phyloP scores from a whole-genome alignment of 2,888 invertebrate species.

The Orchesella flavescens region DNA sequence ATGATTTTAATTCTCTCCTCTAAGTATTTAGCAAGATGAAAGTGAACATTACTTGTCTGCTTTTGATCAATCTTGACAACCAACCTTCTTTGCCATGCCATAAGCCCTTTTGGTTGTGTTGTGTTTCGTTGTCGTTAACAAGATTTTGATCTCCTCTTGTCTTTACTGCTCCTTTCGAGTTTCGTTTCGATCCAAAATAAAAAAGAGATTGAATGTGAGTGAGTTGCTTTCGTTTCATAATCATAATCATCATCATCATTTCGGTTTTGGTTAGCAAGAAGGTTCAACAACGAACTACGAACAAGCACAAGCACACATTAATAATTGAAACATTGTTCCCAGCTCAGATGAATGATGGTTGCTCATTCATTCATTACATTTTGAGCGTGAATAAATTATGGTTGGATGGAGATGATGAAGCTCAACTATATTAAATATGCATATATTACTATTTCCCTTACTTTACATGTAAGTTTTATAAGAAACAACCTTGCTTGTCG shows the following conservation, averaged over 20 bases:
- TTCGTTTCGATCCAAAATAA: conserved; percentile 10
- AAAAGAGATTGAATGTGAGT: neutral
- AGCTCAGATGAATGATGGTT: neutral
- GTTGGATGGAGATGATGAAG: no score
- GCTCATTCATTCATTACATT: conserved; percentile 22
- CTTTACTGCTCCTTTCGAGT: neutral
- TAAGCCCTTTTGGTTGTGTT: conserved; percentile 17
- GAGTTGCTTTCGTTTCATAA: conserved; percentile 1
- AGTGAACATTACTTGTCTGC: neutral
- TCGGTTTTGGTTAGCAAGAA: neutral
- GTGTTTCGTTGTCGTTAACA: conserved; percentile 27
- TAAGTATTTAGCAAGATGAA: no score
- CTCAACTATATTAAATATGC: no score
- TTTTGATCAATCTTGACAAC: conserved; percentile 29
- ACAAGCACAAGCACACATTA: no score
- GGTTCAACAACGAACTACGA: no score
- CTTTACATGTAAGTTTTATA: no score
- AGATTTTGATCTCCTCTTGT: neutral
- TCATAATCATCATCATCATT: neutral
- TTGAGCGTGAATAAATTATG: neutral
- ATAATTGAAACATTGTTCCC: conserved; percentile 26
- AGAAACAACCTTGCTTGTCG: conserved; percentile 40
- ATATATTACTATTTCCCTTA: no score
- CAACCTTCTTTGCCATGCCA: conserved; percentile 10
- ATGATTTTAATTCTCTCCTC: no score